Percentiles rank a stretch among this genome's conserved stretches.
Conservation (phyloP, 2,113 vertebrate species). For the Pitta sordida region DNA sequence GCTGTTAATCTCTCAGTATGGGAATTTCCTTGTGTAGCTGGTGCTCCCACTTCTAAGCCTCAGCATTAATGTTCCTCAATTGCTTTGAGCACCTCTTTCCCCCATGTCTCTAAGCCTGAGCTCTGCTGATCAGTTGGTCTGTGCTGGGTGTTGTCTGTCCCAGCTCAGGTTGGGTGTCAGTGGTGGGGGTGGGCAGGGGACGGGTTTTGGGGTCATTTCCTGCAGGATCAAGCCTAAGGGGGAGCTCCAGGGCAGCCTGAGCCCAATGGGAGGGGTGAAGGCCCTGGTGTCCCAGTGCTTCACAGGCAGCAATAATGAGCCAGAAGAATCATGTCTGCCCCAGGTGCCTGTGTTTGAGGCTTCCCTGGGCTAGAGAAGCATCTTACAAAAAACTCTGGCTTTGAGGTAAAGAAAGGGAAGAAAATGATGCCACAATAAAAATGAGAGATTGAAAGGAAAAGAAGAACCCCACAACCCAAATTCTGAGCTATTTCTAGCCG, state of each 20-base stretch:
- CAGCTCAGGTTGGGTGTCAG: neutral
- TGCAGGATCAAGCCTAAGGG: neutral
- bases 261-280: neutral
- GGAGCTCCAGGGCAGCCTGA: neutral
- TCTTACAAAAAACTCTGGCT: neutral
- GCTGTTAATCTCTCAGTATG: neutral
- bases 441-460: neutral
- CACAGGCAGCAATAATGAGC: neutral
- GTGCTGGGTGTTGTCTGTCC: neutral
- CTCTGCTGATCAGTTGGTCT: neutral
- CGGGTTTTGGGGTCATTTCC: neutral
- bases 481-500: constrained; percentile 61
- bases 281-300: neutral
- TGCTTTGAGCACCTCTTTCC: neutral
- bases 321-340: neutral
- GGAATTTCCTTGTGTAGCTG: neutral
- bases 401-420: neutral
- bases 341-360: neutral
- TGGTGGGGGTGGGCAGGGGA: neutral
- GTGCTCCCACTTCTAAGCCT: neutral
- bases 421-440: neutral
- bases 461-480: neutral
- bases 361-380: neutral
- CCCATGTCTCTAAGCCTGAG: neutral
- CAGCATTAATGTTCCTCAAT: neutral